A percentile compares a stretch with the other conserved stretches of the same genome.
These are phyloP conservation scores for Ptychobarbus kaznakovi DNA, from an alignment of 2,797 vertebrate species.

Conservation along the genomic window DNA sequence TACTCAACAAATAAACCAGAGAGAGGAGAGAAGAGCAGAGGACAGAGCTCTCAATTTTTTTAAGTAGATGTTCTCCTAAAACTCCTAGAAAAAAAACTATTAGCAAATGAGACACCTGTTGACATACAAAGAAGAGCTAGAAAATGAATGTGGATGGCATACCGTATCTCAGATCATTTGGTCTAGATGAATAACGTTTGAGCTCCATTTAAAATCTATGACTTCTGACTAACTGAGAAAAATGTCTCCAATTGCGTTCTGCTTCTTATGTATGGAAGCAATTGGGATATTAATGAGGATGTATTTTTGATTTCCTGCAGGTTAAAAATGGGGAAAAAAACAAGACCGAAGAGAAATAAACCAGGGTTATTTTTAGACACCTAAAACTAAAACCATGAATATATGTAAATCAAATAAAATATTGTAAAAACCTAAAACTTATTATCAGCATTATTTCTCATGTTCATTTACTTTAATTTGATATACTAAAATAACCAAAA, in stretches of 20 bases:
- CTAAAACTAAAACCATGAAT: background rate
- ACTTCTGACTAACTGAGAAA: background rate
- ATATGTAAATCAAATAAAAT: background rate
- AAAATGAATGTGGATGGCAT: background rate
- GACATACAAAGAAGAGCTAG: conserved; percentile 5
- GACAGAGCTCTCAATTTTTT: background rate
- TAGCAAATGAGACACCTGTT: conserved; percentile 3
- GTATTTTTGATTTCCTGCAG: background rate
- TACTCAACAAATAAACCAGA: conserved; percentile 11
- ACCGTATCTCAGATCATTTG: background rate
- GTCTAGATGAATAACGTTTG: background rate
- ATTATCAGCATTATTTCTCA: background rate
- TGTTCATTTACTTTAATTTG: background rate
- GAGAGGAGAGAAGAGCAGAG: background rate
- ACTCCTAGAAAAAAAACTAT: background rate
- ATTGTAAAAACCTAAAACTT: background rate
- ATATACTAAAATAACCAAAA: background rate
- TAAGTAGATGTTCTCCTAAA: background rate
- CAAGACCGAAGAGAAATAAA: background rate
- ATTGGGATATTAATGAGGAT: background rate
- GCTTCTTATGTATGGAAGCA: background rate
- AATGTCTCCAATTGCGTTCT: background rate
- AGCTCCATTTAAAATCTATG: background rate
- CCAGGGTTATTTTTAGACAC: background rate
- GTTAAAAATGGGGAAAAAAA: background rate